Evolutionary conservation across 2,888 invertebrate genomes (phyloP), one percentile per base, ranked within the genome.

Genomic region (Melolontha melolontha): DNA sequence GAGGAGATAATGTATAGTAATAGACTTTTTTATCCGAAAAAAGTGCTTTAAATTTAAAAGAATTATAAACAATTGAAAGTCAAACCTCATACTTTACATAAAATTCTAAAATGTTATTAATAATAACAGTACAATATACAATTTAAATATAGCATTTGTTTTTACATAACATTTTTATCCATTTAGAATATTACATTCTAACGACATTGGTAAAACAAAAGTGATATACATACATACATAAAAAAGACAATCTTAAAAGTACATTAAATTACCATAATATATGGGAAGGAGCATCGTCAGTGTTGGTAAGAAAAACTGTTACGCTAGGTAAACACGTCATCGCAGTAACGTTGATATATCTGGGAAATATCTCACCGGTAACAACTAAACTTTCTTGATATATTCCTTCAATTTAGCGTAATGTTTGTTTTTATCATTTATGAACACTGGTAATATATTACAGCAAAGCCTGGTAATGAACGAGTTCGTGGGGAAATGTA

Each of bases 341-440:
- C 59, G 47, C 44, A 27, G 59, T 59, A 44, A 59, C 59, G 59
- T 59, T 59, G 59, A 59, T 59, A 47, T 59, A 59, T 59, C 44
- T 12, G 44, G 44, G 44, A 44, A 59, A 59, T 59, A 59, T 47
- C 57, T 59, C 49, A 39, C 50, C 49, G 42, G 50, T 66, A 66
- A 66, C 66, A 66, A 66, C 66, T 66, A 66, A 66, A 66, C 66
- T 66, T 59, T 50, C 59, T 50, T 66, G 66, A 66, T 66, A 66
- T 59, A 66, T 66, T 59, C 51, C 50, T 41, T 49, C 66, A 66
- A 66, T 66, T 66, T 66, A 59, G 59, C 59, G 50, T 66, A 66
- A 66, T 66, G 66, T 66, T 66, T 66, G 66, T 66, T 66, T 66
- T 66, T 66, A 66, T 66, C 59, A 66, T 66, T 59, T 66, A 66